Evolutionary conservation across 2,888 invertebrate species (phyloP).

Genomic region (Capitulum mitella): DNA sequence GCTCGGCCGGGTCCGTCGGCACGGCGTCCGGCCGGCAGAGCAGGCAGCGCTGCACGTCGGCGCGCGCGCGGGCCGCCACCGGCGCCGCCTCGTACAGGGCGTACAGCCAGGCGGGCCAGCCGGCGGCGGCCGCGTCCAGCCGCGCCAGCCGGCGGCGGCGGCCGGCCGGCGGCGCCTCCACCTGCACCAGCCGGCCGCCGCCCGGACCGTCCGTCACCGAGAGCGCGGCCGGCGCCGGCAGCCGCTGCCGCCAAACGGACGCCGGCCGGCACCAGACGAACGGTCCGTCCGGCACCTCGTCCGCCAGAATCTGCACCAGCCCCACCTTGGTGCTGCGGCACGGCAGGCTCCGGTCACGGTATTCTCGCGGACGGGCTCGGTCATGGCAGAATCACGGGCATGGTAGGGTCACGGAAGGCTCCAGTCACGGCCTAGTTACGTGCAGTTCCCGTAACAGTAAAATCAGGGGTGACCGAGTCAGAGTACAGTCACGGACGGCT

Average conservation of each 20-base stretch:
- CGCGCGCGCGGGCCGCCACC: constrained; percentile 41
- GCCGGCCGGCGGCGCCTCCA: constrained; percentile 39
- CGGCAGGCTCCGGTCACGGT: too few relatives aligned
- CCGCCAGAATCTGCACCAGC: constrained; percentile 60
- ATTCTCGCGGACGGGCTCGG: too few relatives aligned
- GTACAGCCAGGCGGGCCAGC: constrained; percentile 61
- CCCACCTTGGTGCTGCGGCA: constrained; percentile 51
- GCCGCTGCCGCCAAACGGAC: constrained; percentile 30
- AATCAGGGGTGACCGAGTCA: too few relatives aligned
- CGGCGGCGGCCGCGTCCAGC: constrained; percentile 50
- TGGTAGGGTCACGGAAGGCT: too few relatives aligned
- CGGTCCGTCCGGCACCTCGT: constrained; percentile 55
- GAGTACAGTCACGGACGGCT: too few relatives aligned
- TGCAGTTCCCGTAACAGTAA: too few relatives aligned
- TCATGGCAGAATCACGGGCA: too few relatives aligned
- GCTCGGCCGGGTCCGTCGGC: constrained; percentile 58
- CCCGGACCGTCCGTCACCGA: not conserved
- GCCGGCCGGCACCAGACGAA: constrained; percentile 44
- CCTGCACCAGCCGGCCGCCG: constrained; percentile 41
- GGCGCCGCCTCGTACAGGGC: constrained; percentile 54
- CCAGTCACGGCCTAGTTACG: too few relatives aligned
- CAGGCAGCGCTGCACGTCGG: constrained; percentile 25
- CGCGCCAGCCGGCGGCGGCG: constrained; percentile 29
- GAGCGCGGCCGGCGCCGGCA: not conserved
- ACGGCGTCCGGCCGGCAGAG: constrained; percentile 40